Base-by-base conservation (phyloP, 2,888 invertebrate genomes). In the Sarcophaga variegata region DNA sequence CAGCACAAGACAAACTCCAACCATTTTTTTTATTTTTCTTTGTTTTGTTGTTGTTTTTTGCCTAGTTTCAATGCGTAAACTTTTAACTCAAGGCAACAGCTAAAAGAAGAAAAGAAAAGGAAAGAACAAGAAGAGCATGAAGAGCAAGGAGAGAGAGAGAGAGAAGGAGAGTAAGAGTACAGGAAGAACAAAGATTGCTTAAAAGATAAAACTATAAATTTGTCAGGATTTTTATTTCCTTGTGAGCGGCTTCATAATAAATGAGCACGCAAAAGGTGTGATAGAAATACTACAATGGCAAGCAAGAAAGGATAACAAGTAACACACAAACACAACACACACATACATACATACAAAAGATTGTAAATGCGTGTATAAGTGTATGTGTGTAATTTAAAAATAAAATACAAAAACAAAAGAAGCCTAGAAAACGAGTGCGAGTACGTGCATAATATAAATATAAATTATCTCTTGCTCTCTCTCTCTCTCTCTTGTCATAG, bases 141-240 rank as follows among this genome's bases (percentile, higher is more conserved):
- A 37, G 1, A 8, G 8, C 6, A 8, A 37, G 37, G 2, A 8
- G 37, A 37, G 3, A 37, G 8, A 37, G 8, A 37, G 37, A 10
- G 37, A 8, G 8, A 8, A 4, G 6, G 27, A 27, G 27, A 5
- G 27, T 4, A 6, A 27, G 27, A 27, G 27, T 3, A 10, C 14
- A 77, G 59, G 63, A 64, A 60, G 49, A 78, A 45, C 25, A 20
- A 80, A 80, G 72, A 82, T 85, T 81, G 71, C 71, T 83, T 80
- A 22, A 54, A 69, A 83, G 76, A 83, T 83, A 86, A 75, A 83
- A 78, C 81, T 78, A 86, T 86, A 86, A 86, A 86, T 86, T 83
- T 86, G 81, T 83, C 83, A 86, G 17, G 49, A 75, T 72, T 77
- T 83, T 81, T 77, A 62, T 37, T 81, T 81, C 67, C 59, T 77